Percentiles rank a stretch among this genome's conserved stretches.
These are phyloP conservation scores for Atrina japonica DNA, from an alignment of 2,888 invertebrate species.

Conservation along the genomic window DNA sequence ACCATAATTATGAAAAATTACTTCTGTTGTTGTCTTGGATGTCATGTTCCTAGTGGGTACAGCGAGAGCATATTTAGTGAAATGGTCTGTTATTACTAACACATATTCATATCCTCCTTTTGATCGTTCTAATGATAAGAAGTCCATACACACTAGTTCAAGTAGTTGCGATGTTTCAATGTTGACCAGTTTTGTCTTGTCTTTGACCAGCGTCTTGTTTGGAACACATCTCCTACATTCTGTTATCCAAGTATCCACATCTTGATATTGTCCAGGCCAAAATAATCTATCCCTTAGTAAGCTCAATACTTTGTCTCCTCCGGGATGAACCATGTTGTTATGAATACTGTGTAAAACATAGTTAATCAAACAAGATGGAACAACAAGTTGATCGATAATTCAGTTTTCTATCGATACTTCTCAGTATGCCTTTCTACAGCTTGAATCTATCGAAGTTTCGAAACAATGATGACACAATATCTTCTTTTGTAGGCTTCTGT, in stretches of 20 bases:
- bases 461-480: background rate
- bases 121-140: no score
- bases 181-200: background rate
- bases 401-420: background rate
- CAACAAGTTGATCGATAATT: no score
- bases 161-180: no score
- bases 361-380: background rate
- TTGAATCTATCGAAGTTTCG: no score
- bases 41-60: no score
- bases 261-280: constrained; percentile 15
- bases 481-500: constrained; percentile 11
- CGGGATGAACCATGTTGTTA: constrained; percentile 36
- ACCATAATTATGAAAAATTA: constrained; percentile 27
- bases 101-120: no score
- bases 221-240: constrained; percentile 17
- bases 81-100: no score
- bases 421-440: no score
- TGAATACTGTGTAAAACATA: constrained; percentile 29
- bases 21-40: no score
- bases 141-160: no score
- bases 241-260: constrained; percentile 8
- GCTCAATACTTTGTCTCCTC: constrained; percentile 18
- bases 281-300: constrained; percentile 24
- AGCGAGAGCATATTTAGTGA: no score
- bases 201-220: constrained; percentile 15